Conservation (phyloP, 2,113 vertebrate genomes). For the Atractosteus spatula region DNA sequence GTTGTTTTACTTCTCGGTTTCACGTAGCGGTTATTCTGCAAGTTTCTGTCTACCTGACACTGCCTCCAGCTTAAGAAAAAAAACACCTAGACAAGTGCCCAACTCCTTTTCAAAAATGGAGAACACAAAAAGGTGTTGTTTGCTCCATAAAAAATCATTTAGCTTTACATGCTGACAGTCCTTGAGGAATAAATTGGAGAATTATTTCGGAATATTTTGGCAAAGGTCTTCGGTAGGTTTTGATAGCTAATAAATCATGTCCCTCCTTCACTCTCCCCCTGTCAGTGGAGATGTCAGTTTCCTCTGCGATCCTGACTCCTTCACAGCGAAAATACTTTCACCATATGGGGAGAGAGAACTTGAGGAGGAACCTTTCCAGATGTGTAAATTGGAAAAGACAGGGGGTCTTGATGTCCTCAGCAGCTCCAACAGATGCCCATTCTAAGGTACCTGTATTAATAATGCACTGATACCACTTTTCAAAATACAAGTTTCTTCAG, state of each 20-base stretch:
- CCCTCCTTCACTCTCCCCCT: conserved; percentile 18
- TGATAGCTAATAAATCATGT: conserved; percentile 41
- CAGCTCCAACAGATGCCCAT: background rate
- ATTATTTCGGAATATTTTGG: conserved; percentile 12
- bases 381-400: conserved; percentile 11
- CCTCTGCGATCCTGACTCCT: conserved; percentile 31
- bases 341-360: conserved; percentile 35
- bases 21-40: too few relatives aligned
- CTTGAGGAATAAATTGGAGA: conserved; percentile 20
- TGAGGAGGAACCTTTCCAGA: conserved; percentile 11
- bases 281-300: conserved; percentile 40
- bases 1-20: too few relatives aligned
- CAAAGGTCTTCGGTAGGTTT: conserved; percentile 8
- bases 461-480: background rate
- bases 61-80: background rate
- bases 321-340: conserved; percentile 20
- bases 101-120: background rate
- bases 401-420: background rate
- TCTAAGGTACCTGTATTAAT: background rate
- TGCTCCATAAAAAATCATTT: background rate
- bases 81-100: background rate
- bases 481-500: background rate
- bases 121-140: background rate
- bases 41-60: too few relatives aligned
- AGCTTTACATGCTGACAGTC: conserved; percentile 3